phyloP scores from a whole-genome alignment of 2,888 invertebrate genomes.

The Dioctria linearis region DNA sequence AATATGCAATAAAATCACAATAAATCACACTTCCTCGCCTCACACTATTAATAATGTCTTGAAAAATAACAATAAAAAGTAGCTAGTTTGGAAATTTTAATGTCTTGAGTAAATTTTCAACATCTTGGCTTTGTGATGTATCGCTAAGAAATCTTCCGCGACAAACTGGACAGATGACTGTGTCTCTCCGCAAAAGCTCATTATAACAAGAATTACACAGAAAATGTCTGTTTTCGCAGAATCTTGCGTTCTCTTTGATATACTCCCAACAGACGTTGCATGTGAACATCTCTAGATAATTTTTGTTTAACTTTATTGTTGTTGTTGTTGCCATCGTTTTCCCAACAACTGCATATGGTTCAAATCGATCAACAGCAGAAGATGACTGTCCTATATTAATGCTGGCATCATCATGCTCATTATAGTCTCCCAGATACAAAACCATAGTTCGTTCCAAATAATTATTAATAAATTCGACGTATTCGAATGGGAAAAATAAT shows the following conservation, averaged over 20 bases:
- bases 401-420: background rate
- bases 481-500: slow-evolving; percentile 20
- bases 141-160: background rate
- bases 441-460: background rate
- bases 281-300: background rate
- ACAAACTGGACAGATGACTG: slow-evolving; percentile 5
- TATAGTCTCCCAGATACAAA: background rate
- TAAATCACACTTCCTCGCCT: no score
- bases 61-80: no score
- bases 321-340: background rate
- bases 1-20: no score
- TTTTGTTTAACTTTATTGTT: background rate
- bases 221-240: slow-evolving; percentile 24
- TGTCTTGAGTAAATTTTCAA: slow-evolving; percentile 14
- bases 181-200: background rate
- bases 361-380: background rate
- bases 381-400: background rate
- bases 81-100: slow-evolving; percentile 16
- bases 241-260: slow-evolving; percentile 19
- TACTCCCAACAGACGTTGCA: slow-evolving; percentile 17
- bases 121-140: background rate
- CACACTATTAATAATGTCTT: no score
- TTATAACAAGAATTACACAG: slow-evolving; percentile 20
- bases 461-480: slow-evolving; percentile 20
- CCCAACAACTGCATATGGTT: no score